phyloP scores from a whole-genome alignment of 1,140 invertebrate species.

The Bombus breviceps region DNA sequence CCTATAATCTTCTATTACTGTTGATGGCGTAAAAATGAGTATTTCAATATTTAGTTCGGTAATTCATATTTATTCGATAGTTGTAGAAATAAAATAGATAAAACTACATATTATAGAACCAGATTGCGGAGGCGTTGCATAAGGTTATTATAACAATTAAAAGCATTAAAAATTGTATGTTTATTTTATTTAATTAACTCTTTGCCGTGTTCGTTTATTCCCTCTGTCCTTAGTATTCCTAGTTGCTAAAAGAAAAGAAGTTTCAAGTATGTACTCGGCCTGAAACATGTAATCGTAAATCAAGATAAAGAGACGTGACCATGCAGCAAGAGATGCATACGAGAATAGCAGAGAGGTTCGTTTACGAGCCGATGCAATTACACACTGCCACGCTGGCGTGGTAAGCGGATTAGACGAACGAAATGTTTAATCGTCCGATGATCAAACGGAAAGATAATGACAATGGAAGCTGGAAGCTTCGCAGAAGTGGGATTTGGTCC shows the following conservation, averaged over 20 bases:
- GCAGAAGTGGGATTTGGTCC: constrained; percentile 43
- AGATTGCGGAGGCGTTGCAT: too few relatives aligned
- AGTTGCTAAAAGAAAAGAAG: background rate
- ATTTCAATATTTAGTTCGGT: too few relatives aligned
- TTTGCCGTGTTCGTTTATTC: background rate
- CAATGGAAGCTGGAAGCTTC: constrained; percentile 46
- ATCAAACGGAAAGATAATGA: constrained; percentile 65
- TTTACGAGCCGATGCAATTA: constrained; percentile 55
- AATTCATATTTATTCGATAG: too few relatives aligned
- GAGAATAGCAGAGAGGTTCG: constrained; percentile 4
- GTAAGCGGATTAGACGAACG: constrained; percentile 63
- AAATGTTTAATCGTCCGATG: constrained; percentile 65
- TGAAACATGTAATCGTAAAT: constrained; percentile 1
- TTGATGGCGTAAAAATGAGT: too few relatives aligned
- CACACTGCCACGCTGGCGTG: constrained; percentile 29
- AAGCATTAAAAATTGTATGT: background rate
- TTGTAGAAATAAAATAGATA: too few relatives aligned
- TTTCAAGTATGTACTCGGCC: too few relatives aligned
- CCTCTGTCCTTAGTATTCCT: background rate
- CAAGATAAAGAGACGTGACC: constrained; percentile 18
- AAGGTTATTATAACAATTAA: background rate
- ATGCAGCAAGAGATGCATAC: background rate
- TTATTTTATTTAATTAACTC: background rate
- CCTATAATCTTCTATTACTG: too few relatives aligned
- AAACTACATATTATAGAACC: too few relatives aligned